A percentile compares a stretch with the other conserved stretches of the same genome.
phyloP scores from a whole-genome alignment of 2,113 vertebrate species.

The Rallus limicola region DNA sequence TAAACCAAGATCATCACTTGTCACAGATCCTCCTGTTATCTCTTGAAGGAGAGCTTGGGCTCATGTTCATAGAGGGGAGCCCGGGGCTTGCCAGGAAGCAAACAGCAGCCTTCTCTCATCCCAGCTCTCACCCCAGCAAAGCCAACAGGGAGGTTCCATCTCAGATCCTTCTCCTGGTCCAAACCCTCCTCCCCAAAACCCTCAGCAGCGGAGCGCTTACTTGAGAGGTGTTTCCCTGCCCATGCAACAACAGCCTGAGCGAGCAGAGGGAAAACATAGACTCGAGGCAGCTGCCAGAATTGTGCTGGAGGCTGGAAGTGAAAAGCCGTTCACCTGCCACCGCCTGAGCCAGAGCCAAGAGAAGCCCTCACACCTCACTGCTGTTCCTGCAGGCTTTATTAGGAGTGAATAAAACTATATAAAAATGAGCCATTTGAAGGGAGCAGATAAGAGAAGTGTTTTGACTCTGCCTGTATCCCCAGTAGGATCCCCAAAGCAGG shows the following conservation, averaged over 20 bases:
- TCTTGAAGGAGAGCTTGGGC: not conserved
- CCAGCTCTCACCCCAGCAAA: not conserved
- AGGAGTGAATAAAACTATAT: not conserved
- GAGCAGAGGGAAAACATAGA: not conserved
- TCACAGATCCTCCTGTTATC: not conserved
- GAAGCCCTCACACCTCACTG: not conserved
- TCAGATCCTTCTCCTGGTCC: not conserved
- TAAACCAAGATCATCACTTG: not conserved
- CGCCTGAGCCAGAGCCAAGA: not conserved
- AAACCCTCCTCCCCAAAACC: not conserved
- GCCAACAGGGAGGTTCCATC: not conserved
- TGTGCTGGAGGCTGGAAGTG: not conserved
- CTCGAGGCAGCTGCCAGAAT: not conserved
- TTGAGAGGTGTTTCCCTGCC: not conserved
- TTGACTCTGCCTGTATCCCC: not conserved
- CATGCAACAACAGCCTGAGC: not conserved
- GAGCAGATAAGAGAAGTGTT: not conserved
- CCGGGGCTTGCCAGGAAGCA: not conserved
- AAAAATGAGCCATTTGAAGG: not conserved
- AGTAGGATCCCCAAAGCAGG: not conserved
- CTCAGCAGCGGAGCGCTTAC: not conserved
- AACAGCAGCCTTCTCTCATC: not conserved
- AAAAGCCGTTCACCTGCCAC: slow-evolving; percentile 19
- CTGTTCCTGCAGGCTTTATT: not conserved
- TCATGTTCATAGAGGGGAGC: not conserved